Conservation (phyloP, 2,797 vertebrate genomes). For the Parauchenoglanis ngamensis region DNA sequence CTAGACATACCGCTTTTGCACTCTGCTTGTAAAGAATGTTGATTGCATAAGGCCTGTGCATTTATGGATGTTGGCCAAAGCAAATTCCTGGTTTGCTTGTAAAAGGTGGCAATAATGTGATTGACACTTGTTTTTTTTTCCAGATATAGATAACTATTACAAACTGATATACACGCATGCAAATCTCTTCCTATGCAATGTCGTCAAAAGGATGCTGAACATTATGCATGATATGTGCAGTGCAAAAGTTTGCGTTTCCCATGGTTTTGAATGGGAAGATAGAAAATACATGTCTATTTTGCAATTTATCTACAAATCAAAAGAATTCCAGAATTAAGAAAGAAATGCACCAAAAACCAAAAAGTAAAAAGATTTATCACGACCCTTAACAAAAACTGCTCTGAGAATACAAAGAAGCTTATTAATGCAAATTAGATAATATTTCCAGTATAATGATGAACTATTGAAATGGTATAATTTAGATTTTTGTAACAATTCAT, state of each 20-base stretch:
- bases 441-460: not conserved
- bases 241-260: not conserved
- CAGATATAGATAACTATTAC: not conserved
- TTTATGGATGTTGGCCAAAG: slow-evolving; percentile 1
- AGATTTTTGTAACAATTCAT: not conserved
- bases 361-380: not conserved
- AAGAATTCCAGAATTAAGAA: not conserved
- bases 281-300: not conserved
- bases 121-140: not conserved
- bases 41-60: not conserved
- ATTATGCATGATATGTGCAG: not conserved
- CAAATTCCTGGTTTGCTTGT: not conserved
- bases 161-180: not conserved
- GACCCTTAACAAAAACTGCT: not conserved
- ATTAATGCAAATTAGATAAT: not conserved
- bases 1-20: not conserved
- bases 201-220: not conserved
- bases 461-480: not conserved
- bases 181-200: not conserved
- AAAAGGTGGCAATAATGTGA: not conserved
- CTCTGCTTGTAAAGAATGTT: not conserved
- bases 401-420: not conserved
- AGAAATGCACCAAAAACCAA: not conserved
- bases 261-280: not conserved
- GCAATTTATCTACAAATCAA: not conserved